Conservation (phyloP, 1,140 invertebrate species). For the Sinella curviseta region DNA sequence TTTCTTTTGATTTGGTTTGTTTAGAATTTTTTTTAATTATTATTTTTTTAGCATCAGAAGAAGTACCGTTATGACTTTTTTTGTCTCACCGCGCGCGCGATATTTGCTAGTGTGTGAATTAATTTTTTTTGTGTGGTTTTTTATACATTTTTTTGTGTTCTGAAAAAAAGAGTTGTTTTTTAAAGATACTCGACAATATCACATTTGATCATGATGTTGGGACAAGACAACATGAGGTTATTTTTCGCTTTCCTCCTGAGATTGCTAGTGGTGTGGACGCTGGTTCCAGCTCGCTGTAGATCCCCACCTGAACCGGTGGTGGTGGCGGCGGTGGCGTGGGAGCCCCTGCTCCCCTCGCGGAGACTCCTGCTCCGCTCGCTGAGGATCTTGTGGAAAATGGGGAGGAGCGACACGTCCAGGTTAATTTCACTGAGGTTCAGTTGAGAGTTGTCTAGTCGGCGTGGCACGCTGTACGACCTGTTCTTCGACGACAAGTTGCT, state of each 20-base stretch:
- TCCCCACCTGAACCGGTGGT: conserved; percentile 26
- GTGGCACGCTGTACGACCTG: conserved; percentile 51
- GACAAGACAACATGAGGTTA: conserved; percentile 80
- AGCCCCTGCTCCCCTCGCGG: too few species aligned
- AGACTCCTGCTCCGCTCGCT: conserved; percentile 67
- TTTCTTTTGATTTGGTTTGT: too few species aligned
- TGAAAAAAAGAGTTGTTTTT: too few species aligned
- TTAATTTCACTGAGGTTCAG: conserved; percentile 82
- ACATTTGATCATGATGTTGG: conserved; percentile 92
- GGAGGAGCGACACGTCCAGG: conserved; percentile 77
- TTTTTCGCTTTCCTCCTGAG: conserved; percentile 28
- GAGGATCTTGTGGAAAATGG: conserved; percentile 81
- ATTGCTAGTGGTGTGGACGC: too few species aligned
- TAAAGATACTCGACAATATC: conserved; percentile 93
- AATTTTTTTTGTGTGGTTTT: too few species aligned
- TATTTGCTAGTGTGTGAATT: too few species aligned
- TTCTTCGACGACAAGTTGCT: conserved; percentile 42
- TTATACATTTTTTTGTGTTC: too few species aligned
- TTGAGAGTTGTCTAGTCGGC: conserved; percentile 40
- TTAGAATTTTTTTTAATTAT: too few species aligned
- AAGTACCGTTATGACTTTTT: too few species aligned
- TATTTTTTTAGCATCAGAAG: too few species aligned
- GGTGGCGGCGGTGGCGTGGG: too few species aligned
- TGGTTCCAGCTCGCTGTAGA: conserved; percentile 15
- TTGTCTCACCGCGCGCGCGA: too few species aligned